Base-by-base conservation (phyloP, 2,797 vertebrate genomes). In the Aselliscus stoliczkanus region DNA sequence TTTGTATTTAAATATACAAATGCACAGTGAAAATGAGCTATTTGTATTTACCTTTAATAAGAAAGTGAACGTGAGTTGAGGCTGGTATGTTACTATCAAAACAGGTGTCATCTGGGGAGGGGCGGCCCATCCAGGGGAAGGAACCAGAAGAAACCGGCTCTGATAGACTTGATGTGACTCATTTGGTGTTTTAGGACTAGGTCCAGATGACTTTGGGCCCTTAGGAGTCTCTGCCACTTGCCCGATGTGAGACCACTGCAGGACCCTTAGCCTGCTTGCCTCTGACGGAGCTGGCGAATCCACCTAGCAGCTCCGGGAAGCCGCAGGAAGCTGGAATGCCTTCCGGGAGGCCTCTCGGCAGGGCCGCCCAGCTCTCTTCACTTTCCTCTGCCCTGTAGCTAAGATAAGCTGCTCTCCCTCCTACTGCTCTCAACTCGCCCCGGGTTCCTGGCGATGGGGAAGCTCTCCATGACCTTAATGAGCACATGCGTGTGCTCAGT, bases 381-480 rank as follows among this genome's bases (percentile, higher is more conserved):
- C 15, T 25, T 13, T 81, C 47, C 67, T 82, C 67, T 34, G 15
- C n/a, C 37, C 39, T 25, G 8, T 27, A 2, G 65, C n/a, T 31
- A 6, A 15, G 20, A 20, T 25, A 15, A 21, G 69, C 47, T 79
- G 29, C 70, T 67, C 20, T 3, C 29, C 23, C 34, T 9, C 31
- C 31, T 23, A 5, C 25, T 37, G n/a, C 69, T 31, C 8, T 25
- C 5, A 11, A 11, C 31, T 15, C 2, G 13, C 37, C 37, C 7
- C 0, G 0, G 29, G 27, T 34, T n/a, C 12, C 83, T 1, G 2
- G 64, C 18, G 50, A 52, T 1, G 18, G 27, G 1, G 14, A 20
- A 31, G 54, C 54, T 58, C 82, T 72, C 62, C 0, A 0, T 5
- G 58, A 47, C 23, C 29, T 77, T 34, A 10, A 6, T 0, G 10